Evolutionary conservation across 2,888 invertebrate species (phyloP), one percentile per base, ranked within the genome.

Genomic region (Callinectes sapidus): DNA sequence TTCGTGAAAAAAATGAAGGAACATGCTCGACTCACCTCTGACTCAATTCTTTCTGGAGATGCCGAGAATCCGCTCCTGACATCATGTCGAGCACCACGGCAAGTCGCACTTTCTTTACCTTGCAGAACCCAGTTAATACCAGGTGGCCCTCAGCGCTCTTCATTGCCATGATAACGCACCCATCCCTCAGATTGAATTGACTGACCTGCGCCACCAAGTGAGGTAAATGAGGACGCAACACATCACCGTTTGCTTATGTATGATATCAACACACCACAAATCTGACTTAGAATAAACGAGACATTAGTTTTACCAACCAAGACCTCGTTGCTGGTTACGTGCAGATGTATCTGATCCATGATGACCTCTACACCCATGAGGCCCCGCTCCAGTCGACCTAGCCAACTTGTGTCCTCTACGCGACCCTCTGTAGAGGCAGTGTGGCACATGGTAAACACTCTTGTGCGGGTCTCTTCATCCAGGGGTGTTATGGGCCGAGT

Each of bases 11-110:
- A 28, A 71, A 6, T 71, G 5, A 28, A 71, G 71, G 28, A 71
- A 71, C 71, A 28, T 3, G 13, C 71, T 16, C 16, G 2, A 81
- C 81, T 18, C 81, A 81, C 81, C 81, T 81, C 5, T 35, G 81
- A 14, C 35, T 14, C 14, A 81, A 35, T 35, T 89, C 39, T 1
- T 71, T 18, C 66, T 66, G 61, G 18, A 89, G 71, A 14, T 42
- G 89, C 23, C 54, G 42, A 2, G 87, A 87, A 28, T 54, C 87
- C 48, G 6, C 28, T 16, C 28, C 48, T 13, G 87, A 71, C 55
- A 28, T 16, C 71, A 91, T 66, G 48, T 91, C 55, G 32, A 91
- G 55, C n/a, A 91, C 91, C 16, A 91, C 91, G 10, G 86, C 91
- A 8, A 91, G 61, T 16, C 71, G 86, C 48, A 16, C 14, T 14